Evolutionary conservation across 2,888 invertebrate genomes (phyloP), one percentile per base, ranked within the genome.

Genomic region (Rotaria macrura): DNA sequence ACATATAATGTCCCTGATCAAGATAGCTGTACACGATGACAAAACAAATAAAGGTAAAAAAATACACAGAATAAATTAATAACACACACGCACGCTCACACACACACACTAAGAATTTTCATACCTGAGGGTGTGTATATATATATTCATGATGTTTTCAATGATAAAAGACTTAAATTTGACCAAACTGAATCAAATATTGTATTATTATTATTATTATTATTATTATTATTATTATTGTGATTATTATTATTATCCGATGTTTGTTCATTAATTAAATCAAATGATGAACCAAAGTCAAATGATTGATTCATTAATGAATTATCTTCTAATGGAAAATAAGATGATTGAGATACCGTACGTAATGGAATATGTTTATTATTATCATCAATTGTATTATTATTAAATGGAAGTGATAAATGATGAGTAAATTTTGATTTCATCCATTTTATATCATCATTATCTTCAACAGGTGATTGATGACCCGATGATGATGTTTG

Each of bases 381-480:
- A 57, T 57, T 57, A 57, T 57, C 25, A 29, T 57, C 25, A 57
- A n/a, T 57, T 25, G 9, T 54, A 25, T 54, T 54, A 54, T 54
- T 54, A 34, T 65, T 29, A 34, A 65, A 65, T 65, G 65, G 65
- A 34, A 65, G 34, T 34, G 65, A 65, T 65, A 65, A 34, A 65
- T 65, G 65, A 65, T 65, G 65, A 65, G 34, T 34, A 65, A 65
- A 65, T 65, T 65, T 65, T 65, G 65, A 14, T 54, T 54, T 54
- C 23, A 54, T 54, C 54, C 54, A 54, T 54, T 54, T 54, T 9
- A n/a, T 57, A 57, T 57, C 55, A 38, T 72, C 72, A 38, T 38
- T 72, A 38, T 72, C 72, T 72, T 40, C 72, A 72, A 38, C 40
- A 72, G 72, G 72, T 34, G 72, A 72, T 72, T 72, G 72, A 72